These are phyloP conservation scores for Pogonophryne albipinna DNA, from an alignment of 2,797 vertebrate genomes.

Conservation along the genomic window DNA sequence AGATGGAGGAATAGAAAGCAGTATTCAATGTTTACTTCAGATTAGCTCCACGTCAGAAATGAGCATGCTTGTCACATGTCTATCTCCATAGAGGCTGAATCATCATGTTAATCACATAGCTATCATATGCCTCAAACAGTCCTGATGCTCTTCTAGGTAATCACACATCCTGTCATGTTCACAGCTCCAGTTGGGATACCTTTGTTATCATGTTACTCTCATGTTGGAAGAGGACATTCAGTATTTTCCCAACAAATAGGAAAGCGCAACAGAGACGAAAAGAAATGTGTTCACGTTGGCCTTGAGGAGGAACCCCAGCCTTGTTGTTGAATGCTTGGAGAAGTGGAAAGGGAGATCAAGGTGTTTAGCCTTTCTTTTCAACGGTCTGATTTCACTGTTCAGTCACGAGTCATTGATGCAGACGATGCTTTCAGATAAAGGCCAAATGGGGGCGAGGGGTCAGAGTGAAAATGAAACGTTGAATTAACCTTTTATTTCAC, in stretches of 20 bases:
- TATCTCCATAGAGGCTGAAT: too few relatives aligned
- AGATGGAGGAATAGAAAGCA: too few relatives aligned
- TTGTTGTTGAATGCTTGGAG: slow-evolving; percentile 10
- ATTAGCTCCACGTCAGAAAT: too few relatives aligned
- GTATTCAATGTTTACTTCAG: too few relatives aligned
- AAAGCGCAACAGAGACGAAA: slow-evolving; percentile 16
- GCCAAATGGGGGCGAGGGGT: not conserved
- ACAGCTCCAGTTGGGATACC: too few relatives aligned
- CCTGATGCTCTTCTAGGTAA: too few relatives aligned
- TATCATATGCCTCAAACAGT: too few relatives aligned
- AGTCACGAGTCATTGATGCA: slow-evolving; percentile 37
- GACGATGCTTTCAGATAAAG: slow-evolving; percentile 20
- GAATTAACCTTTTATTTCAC: slow-evolving; percentile 18
- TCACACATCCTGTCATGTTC: too few relatives aligned
- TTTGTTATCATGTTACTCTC: too few relatives aligned
- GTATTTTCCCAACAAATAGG: not conserved
- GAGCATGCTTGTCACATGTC: too few relatives aligned
- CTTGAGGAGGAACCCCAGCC: slow-evolving; percentile 42
- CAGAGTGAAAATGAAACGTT: slow-evolving; percentile 19
- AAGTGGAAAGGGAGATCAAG: slow-evolving; percentile 3
- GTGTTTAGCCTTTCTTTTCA: slow-evolving; percentile 54
- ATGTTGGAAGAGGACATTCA: too few relatives aligned
- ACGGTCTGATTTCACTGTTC: slow-evolving; percentile 30
- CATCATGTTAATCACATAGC: too few relatives aligned
- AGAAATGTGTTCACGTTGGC: slow-evolving; percentile 34